These are phyloP conservation scores for Equus przewalskii DNA, from an alignment of 2,113 vertebrate species.

Conservation along the genomic window DNA sequence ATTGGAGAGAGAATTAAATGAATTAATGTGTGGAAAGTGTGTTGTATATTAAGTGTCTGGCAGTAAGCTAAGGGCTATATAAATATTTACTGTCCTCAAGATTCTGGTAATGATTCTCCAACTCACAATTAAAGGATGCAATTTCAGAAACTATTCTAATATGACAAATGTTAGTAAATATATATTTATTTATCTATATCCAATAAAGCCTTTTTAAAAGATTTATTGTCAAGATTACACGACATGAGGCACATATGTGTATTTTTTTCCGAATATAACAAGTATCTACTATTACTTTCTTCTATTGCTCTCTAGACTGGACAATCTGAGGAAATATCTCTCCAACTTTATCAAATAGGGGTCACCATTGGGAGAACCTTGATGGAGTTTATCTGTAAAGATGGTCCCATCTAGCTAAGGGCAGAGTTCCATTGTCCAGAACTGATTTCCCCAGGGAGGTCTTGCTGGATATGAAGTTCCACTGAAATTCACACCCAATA, in stretches of 20 bases:
- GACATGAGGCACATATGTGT: neutral
- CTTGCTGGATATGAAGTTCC: constrained; percentile 72
- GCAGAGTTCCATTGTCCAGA: constrained; percentile 57
- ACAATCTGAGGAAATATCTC: constrained; percentile 44
- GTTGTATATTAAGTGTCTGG: neutral
- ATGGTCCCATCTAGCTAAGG: constrained; percentile 19
- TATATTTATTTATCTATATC: neutral
- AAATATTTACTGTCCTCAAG: neutral
- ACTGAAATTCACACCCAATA: constrained; percentile 64
- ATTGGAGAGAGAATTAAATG: neutral
- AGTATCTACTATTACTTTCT: constrained; percentile 44
- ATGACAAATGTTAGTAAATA: neutral
- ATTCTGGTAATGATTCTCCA: neutral
- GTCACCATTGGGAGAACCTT: neutral
- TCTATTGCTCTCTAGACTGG: constrained; percentile 20
- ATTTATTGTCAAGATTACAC: neutral
- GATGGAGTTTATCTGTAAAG: constrained; percentile 13
- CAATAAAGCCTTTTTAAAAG: neutral
- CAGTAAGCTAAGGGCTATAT: neutral
- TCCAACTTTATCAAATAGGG: constrained; percentile 73
- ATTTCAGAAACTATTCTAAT: neutral
- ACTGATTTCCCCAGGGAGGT: constrained; percentile 75
- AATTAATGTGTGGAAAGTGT: neutral
- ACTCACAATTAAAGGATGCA: neutral
- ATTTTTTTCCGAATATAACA: neutral